Evolutionary conservation across 2,888 invertebrate genomes (phyloP), one percentile per base, ranked within the genome.

Genomic region (Biston stratarius): DNA sequence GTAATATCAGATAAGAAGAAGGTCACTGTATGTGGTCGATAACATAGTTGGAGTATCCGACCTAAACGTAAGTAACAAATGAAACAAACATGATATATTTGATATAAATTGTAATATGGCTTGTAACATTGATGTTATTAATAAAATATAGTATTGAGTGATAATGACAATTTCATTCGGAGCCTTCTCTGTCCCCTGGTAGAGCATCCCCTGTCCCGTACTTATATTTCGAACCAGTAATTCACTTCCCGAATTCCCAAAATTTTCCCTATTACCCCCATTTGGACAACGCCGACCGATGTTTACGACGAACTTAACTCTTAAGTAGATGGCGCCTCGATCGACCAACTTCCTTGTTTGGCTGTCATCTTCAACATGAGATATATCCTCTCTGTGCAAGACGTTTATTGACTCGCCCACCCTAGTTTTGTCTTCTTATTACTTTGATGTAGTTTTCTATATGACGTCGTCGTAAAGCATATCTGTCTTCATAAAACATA

Each of bases 361-460:
- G 56, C n/a, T 69, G 66, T 66, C 69, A 48, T 63, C 56, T 63
- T 61, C 66, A 61, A 63, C 53, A 57, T 57, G 60, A 69, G 57
- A 57, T 52, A 55, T 42, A 42, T 42, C 55, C 44, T 36, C 58
- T 40, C 61, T 69, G 61, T n/a, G 49, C 48, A 55, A 61, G 64
- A 64, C 64, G 63, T 67, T 70, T 70, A 70, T 70, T 70, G 66
- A 70, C 64, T 64, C 34, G 38, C 53, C 57, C 49, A 51, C 59
- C 61, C 59, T 51, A 64, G 53, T 70, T 70, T 45, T 33, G 44
- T 62, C 15, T 64, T 63, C 63, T 63, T 64, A 67, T 70, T 64
- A 64, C 62, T 70, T 67, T 61, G 44, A 62, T 56, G 45, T 52
- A 66, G 61, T 62, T 67, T 55, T 45, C 53, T 58, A 24, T 61